Evolutionary conservation across 2,113 vertebrate species (phyloP).

Genomic region (Pygoscelis adeliae): DNA sequence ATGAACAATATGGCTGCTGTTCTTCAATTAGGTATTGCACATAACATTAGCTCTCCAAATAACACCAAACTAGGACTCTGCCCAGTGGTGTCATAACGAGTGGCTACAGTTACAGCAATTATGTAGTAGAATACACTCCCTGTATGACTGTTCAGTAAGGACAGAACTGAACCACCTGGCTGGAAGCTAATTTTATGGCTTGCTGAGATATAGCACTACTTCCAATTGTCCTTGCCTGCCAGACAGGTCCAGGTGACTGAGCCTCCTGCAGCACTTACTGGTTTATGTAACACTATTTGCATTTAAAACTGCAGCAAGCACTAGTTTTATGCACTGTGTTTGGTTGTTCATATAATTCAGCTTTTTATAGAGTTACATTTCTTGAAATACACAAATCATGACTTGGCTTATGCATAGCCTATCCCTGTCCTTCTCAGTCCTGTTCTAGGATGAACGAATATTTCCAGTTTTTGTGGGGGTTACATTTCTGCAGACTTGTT

Average conservation of each 20-base stretch:
- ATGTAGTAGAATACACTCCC: not conserved
- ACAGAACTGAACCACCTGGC: not conserved
- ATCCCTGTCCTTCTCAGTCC: not conserved
- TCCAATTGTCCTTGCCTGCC: not conserved
- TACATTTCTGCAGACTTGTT: not conserved
- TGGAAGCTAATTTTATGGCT: not conserved
- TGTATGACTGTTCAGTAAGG: not conserved
- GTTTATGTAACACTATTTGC: not conserved
- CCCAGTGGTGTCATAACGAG: not conserved
- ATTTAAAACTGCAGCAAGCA: not conserved
- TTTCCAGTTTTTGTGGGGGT: not conserved
- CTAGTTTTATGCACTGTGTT: not conserved
- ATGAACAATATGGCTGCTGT: not conserved
- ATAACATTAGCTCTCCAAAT: not conserved
- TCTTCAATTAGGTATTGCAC: not conserved
- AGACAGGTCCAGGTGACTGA: not conserved
- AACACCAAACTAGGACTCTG: not conserved
- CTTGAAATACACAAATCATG: not conserved
- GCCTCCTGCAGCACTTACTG: not conserved
- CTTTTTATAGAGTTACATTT: not conserved
- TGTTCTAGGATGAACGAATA: not conserved
- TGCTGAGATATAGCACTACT: not conserved
- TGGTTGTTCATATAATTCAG: not conserved
- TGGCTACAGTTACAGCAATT: not conserved
- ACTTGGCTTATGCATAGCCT: not conserved